These are phyloP conservation scores for Tribolium freemani DNA, from an alignment of 2,888 invertebrate genomes.

Conservation along the genomic window DNA sequence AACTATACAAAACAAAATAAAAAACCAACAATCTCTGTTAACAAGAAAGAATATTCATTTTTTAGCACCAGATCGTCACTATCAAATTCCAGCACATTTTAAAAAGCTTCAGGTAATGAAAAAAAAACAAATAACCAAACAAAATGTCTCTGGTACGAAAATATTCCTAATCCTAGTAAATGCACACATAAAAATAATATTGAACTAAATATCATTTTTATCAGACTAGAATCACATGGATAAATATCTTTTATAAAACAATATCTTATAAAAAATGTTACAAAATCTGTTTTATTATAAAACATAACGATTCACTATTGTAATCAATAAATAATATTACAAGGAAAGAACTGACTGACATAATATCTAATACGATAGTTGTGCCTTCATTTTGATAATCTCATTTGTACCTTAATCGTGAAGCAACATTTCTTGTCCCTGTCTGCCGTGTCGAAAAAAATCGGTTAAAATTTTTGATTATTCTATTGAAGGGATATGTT, in stretches of 20 bases:
- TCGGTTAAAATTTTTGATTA: conserved; percentile 5
- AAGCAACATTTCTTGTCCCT: background rate
- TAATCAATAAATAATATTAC: conserved; percentile 37
- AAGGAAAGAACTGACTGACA: conserved; percentile 27
- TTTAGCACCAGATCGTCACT: conserved; percentile 26
- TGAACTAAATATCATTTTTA: conserved; percentile 52
- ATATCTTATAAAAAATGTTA: conserved; percentile 47
- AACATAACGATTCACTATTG: conserved; percentile 28
- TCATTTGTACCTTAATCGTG: conserved; percentile 31
- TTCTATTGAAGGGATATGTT: conserved; percentile 31
- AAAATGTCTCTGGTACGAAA: conserved; percentile 55
- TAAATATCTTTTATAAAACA: conserved; percentile 53
- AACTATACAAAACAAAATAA: conserved; percentile 11
- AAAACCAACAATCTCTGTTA: conserved; percentile 20
- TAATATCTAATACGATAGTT: conserved; percentile 14
- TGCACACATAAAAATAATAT: conserved; percentile 56
- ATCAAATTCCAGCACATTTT: background rate
- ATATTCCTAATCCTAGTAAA: conserved; percentile 54
- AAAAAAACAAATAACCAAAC: conserved; percentile 1
- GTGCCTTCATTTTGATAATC: conserved; percentile 30
- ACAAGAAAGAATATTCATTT: conserved; percentile 18
- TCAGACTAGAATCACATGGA: conserved; percentile 58
- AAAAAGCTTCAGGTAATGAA: conserved; percentile 7
- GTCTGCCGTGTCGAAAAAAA: background rate
- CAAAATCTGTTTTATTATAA: conserved; percentile 40